Evolutionary conservation across 2,113 vertebrate genomes (phyloP), one percentile per base, ranked within the genome.

Genomic region (Piliocolobus tephrosceles): DNA sequence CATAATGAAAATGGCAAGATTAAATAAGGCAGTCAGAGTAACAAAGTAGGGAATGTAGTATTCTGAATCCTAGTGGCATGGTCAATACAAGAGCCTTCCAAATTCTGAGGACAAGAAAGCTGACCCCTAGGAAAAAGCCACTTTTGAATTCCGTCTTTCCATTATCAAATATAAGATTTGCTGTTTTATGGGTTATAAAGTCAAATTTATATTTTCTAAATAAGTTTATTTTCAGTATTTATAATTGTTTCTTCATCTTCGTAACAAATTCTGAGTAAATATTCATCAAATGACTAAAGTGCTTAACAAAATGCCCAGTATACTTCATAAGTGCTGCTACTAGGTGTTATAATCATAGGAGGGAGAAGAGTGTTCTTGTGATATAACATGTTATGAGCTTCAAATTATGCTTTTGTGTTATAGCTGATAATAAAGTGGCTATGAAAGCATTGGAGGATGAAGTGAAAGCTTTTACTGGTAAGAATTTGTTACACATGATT

Each of bases 401-500:
- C 47, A 90, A 52, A 4, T 89, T 94, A 52, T 85, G 32, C 76
- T 66, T 93, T 78, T 90, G 14, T 68, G 16, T 97, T 96, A 76
- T 30, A 97, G 95, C 3, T 79, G 75, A 93, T 93, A 96, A 95
- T 64, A 95, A 93, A 97, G 86, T 96, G 1, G 4, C 76, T 90
- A 50, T 93, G 70, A 87, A 82, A 93, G 90, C 20, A 45, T 88
- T 97, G 81, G 47, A 83, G 47, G 43, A 97, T 78, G 90, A 96
- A 95, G 11, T 78, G 11, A 96, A 93, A 93, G 50, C 50, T 93
- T 96, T 96, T 90, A 90, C 43, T 79, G 95, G 93, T 96, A 97
- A 90, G 89, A 80, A 89, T 78, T 96, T 70, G 20, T 88, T 82
- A 64, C 58, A 68, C 90, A 45, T 92, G 14, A 82, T 79, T 90